These are phyloP conservation scores for Stegophylla sp. DNA, from an alignment of 2,888 invertebrate species.

Conservation along the genomic window DNA sequence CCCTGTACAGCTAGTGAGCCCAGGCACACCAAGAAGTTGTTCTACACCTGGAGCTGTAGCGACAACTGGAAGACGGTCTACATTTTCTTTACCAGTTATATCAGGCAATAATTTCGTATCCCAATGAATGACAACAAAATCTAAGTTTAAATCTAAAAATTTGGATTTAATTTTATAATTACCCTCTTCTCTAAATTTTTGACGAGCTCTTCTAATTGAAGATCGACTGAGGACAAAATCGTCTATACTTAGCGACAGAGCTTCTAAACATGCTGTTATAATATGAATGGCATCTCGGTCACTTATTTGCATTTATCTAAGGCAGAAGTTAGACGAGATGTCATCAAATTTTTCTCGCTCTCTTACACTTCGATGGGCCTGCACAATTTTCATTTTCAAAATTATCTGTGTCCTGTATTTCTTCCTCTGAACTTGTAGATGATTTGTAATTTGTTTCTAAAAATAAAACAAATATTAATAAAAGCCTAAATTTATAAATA, in stretches of 20 bases:
- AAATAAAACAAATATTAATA: too few relatives aligned
- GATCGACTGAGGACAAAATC: not conserved
- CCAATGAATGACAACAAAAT: conserved; percentile 34
- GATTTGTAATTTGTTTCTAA: too few relatives aligned
- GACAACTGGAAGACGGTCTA: conserved; percentile 29
- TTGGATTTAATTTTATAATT: conserved; percentile 8
- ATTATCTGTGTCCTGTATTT: too few relatives aligned
- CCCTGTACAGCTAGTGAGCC: not conserved
- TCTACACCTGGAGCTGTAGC: conserved; percentile 9
- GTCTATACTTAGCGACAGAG: too few relatives aligned
- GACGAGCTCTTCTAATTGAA: not conserved
- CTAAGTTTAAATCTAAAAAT: conserved; percentile 15
- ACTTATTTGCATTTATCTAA: too few relatives aligned
- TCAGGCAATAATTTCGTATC: conserved; percentile 42
- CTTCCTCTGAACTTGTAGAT: too few relatives aligned
- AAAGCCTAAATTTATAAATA: too few relatives aligned
- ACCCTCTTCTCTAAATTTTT: not conserved
- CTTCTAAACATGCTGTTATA: too few relatives aligned
- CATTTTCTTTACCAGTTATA: conserved; percentile 32
- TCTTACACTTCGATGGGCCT: not conserved
- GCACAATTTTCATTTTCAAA: too few relatives aligned
- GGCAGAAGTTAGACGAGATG: too few relatives aligned
- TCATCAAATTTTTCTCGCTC: too few relatives aligned
- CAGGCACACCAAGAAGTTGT: conserved; percentile 39
- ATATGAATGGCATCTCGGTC: too few relatives aligned